Conservation (phyloP, 2,888 invertebrate species). For the Frankliniella fusca region DNA sequence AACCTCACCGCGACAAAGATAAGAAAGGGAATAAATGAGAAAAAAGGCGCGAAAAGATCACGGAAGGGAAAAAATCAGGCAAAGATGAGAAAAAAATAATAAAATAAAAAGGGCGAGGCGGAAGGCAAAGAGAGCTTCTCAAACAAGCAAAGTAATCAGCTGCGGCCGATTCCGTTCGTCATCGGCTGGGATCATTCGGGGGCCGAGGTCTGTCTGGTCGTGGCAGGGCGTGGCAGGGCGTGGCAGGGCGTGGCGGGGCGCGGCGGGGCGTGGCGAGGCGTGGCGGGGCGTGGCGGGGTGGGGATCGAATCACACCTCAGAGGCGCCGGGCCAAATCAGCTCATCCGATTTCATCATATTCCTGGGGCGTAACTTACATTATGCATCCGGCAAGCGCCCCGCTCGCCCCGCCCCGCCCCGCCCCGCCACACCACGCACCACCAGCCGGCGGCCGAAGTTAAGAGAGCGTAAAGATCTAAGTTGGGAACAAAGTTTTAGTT, state of each 20-base stretch:
- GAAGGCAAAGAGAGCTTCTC: neutral
- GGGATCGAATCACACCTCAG: too few species aligned
- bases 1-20: neutral
- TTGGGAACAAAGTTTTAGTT: constrained; percentile 23
- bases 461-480: constrained; percentile 21
- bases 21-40: too few species aligned
- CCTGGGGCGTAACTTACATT: neutral
- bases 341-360: constrained; percentile 17
- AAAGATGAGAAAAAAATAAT: neutral
- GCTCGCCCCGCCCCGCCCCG: neutral
- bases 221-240: too few species aligned
- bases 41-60: neutral
- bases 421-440: neutral
- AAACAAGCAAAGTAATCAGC: neutral
- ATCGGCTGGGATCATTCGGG: too few species aligned
- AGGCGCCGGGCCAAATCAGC: neutral
- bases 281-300: too few species aligned
- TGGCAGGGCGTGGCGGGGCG: too few species aligned
- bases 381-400: neutral
- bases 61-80: neutral
- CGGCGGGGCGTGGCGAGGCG: too few species aligned
- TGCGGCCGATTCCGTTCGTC: too few species aligned
- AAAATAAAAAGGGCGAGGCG: neutral
- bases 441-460: neutral
- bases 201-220: too few species aligned